Base-by-base conservation (phyloP, 1,140 invertebrate genomes). In the Lordiphosa collinella region DNA sequence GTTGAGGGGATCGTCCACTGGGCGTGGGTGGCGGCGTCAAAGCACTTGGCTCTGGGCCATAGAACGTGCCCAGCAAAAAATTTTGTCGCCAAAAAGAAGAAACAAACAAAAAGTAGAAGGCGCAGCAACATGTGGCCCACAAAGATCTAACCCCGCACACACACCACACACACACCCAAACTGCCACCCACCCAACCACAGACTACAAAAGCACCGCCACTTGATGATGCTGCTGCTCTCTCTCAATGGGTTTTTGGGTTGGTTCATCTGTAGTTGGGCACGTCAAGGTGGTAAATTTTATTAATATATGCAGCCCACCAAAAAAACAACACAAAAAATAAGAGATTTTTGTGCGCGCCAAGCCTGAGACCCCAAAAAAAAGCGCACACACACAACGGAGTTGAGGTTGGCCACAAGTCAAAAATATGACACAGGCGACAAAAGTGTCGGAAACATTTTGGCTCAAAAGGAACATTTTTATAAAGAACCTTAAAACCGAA, bases 81-180 rank as follows among this genome's bases (percentile, higher is more conserved):
- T 49, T 58, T 71, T 78, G 73, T 76, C 73, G 67, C 72, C 72
- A 50, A 55, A 64, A 50, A 22, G 18, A 22, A 22, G 18, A 22
- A 22, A 22, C 18, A 22, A 22, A 31, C 31, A 57, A 67, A 59
- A 62, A 61, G 49, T 37, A 29, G 25, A 48, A 50, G 76, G 76
- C 76, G 76, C 69, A 82, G 75, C 76, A 80, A 76, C 71, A 80
- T 82, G 76, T 76, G 76, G 54, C 60, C 47, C 50, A 66, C 32
- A 9, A 32, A 53, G 46, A 58, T 50, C 22, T 29, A 43, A 43
- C 25, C 25, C 25, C 25, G 8, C 7, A 29, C 40, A 44, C 11
- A 22, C 18, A 4, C 18, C 4, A 22, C 4, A 22, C 18, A 22
- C 18, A 22, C 3, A 2, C n/a, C 18, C 18, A 41, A 22, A 10